Evolutionary conservation across 1,140 invertebrate species (phyloP).

Genomic region (Drosophila obscura): DNA sequence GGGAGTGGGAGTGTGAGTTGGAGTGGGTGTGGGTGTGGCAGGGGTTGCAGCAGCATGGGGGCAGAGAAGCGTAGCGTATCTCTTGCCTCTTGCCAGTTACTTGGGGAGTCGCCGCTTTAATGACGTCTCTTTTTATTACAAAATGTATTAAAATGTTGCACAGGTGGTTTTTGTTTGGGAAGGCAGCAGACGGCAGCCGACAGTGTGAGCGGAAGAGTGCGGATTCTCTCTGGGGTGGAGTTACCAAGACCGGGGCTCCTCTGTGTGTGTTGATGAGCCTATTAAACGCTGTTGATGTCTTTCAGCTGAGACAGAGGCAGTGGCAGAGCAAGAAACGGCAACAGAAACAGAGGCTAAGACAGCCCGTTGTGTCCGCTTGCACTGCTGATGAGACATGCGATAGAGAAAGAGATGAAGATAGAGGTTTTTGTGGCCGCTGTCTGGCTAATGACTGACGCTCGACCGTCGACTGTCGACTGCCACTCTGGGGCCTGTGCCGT

Average conservation of each 20-base stretch:
- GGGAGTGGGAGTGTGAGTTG: neutral
- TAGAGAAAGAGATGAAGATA: constrained; percentile 57
- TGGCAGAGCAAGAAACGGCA: too few relatives aligned
- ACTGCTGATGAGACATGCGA: constrained; percentile 64
- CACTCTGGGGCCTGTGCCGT: constrained; percentile 9
- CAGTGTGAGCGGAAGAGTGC: neutral
- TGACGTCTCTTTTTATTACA: constrained; percentile 59
- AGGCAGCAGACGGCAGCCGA: neutral
- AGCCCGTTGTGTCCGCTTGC: constrained; percentile 21
- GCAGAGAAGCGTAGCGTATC: constrained; percentile 18
- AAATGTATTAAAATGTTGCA: constrained; percentile 64
- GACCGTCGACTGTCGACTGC: constrained; percentile 24
- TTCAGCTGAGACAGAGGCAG: constrained; percentile 27
- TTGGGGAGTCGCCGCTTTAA: constrained; percentile 38
- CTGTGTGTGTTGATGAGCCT: constrained; percentile 71
- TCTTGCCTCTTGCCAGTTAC: constrained; percentile 33
- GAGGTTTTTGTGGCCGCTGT: constrained; percentile 46
- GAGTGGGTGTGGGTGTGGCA: neutral
- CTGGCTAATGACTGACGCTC: constrained; percentile 65
- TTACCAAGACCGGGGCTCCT: constrained; percentile 5
- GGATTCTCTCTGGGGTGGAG: constrained; percentile 32
- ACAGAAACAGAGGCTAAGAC: constrained; percentile 28
- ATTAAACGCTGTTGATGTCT: constrained; percentile 77
- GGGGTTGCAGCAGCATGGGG: constrained; percentile 18
- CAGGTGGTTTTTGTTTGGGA: constrained; percentile 42